Evolutionary conservation across 2,888 invertebrate genomes (phyloP), one percentile per base, ranked within the genome.

Genomic region (Stegophylla sp.): DNA sequence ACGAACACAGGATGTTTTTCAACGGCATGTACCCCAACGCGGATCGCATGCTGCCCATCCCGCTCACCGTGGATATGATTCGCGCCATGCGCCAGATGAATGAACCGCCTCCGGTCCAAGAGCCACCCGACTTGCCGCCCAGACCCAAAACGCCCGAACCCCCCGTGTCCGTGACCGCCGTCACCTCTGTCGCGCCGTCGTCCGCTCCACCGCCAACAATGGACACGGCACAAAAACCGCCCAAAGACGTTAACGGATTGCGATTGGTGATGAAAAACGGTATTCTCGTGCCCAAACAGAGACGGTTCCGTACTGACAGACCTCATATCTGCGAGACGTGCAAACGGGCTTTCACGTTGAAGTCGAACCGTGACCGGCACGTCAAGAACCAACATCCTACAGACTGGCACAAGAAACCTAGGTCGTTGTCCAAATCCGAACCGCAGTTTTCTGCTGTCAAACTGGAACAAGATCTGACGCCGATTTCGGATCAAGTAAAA

Each of bases 331-430:
- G 96, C 86, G 94, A 94, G 82, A 94, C 95, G 85, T 96, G 97
- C 86, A 92, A 94, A 0, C 95, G 96, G 0, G 89, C 94, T 75
- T 97, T 97, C 85, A 96, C 96, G 0, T 88, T 96, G 15, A 89
- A 95, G n/a, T 95, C 95, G 13, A 96, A 97, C 85, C 96, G 96
- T 95, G 96, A 96, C 86, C 89, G 96, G 0, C 97, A 97, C 85
- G 94, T 96, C 3, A 96, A 96, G 86, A 95, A 96, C 85, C 96
- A 96, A 84, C 97, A 97, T 88, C 96, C 96, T 0, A 93, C 94
- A 83, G 92, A 91, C 85, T 96, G 95, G 93, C 93, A 93, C 75
- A 93, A 94, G 83, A 84, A 84, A 15, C 85, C 85, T 53, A 82
- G 84, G 20, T 83, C 83, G 51, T 71, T 83, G 48, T 79, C 83